phyloP scores from a whole-genome alignment of 2,113 vertebrate species.

The Probosciger aterrimus region DNA sequence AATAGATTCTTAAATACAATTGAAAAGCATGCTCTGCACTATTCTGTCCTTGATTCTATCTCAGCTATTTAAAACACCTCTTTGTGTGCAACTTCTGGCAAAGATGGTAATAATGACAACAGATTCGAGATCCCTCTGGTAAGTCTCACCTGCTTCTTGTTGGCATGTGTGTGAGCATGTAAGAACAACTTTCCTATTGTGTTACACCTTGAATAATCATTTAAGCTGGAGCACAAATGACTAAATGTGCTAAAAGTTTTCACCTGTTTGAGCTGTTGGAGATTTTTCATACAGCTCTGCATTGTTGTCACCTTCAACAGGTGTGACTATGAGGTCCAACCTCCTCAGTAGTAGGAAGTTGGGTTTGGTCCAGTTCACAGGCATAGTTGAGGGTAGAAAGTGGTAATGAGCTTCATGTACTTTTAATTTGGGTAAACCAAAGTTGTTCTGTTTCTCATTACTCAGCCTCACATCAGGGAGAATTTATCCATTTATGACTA shows the following conservation, averaged over 20 bases:
- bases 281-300: neutral
- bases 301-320: neutral
- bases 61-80: neutral
- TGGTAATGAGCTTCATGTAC: neutral
- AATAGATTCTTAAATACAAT: neutral
- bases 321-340: neutral
- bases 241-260: neutral
- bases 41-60: neutral
- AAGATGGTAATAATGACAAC: neutral
- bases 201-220: neutral
- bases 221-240: neutral
- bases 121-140: neutral
- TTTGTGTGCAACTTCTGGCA: neutral
- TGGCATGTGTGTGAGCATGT: accelerated
- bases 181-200: neutral
- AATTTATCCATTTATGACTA: neutral
- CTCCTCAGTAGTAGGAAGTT: neutral
- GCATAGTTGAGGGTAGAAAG: neutral
- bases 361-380: neutral
- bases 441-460: slow-evolving; percentile 4
- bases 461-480: neutral
- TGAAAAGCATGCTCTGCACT: neutral
- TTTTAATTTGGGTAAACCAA: neutral
- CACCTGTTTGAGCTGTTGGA: neutral
- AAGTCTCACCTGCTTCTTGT: neutral